Evolutionary conservation across 2,888 invertebrate genomes (phyloP), one percentile per base, ranked within the genome.

Genomic region (Eupithecia inturbata): DNA sequence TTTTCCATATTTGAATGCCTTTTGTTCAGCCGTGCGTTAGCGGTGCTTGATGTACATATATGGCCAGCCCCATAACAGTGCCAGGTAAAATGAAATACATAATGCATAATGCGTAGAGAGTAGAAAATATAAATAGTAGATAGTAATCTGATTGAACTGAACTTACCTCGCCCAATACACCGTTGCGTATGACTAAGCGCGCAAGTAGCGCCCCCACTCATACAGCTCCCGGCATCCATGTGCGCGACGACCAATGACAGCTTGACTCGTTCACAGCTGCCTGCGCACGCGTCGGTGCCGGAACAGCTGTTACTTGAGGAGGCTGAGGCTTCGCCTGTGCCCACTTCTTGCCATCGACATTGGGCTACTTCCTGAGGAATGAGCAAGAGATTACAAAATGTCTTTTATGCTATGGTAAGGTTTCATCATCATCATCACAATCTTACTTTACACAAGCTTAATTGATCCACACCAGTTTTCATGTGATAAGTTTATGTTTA

Each of bases 211-310:
- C 80, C 87, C 19, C 84, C 80, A 1, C 89, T n/a, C 10, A 92
- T 85, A 72, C 95, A 92, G 74, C 89, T 87, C 79, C 95, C 95
- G 68, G 90, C 90, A 89, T 94, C 93, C 91, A 94, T 92, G 87
- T 93, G 92, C 69, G 93, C 88, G 82, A 89, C 85, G 80, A 93
- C 94, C 64, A 88, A 90, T 77, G 91, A 85, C 80, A 89, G 84
- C 79, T 89, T 89, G 79, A 86, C 89, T 66, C 93, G 88, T 80
- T 91, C 90, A 71, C 79, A 78, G 73, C 88, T 82, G 82, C 88
- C 89, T 70, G 82, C 84, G 80, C 88, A 89, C 78, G 82, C 82
- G 76, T 78, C 83, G 76, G 81, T 88, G 81, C 82, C 75, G 0
- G 77, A 74, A n/a, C 78, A 78, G 70, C 75, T 77, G 76, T 74